Evolutionary conservation across 2,797 vertebrate species (phyloP).

Genomic region (Urocyon cinereoargenteus): DNA sequence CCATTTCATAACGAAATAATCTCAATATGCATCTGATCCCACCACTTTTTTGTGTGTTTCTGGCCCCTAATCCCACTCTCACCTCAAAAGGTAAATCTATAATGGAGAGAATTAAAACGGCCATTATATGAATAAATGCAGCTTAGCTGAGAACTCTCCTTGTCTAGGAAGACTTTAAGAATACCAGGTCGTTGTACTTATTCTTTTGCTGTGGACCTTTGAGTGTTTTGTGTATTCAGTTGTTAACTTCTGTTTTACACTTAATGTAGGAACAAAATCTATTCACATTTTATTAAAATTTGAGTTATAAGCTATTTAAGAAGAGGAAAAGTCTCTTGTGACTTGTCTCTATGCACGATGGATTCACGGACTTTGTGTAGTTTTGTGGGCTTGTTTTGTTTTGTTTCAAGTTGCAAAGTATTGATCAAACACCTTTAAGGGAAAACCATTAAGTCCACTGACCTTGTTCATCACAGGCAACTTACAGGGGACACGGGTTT

Average conservation of each 20-base stretch:
- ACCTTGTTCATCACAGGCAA: neutral
- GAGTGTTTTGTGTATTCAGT: neutral
- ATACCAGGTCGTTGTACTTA: neutral
- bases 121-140: constrained; percentile 20
- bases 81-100: neutral
- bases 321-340: neutral
- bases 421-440: neutral
- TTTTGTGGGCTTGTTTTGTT: neutral
- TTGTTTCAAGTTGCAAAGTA: neutral
- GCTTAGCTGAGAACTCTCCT: neutral
- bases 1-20: neutral
- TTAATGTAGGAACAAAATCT: neutral
- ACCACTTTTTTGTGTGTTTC: neutral
- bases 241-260: neutral
- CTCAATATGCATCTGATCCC: neutral
- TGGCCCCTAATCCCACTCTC: neutral
- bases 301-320: neutral
- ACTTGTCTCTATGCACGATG: neutral
- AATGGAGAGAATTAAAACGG: constrained; percentile 5
- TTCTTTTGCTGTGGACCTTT: neutral
- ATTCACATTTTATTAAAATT: neutral
- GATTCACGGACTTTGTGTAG: neutral
- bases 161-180: constrained; percentile 18
- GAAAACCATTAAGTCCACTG: neutral
- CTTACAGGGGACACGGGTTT: neutral